Percentiles rank a stretch among this genome's conserved stretches.
Conservation (phyloP, 2,113 vertebrate genomes). For the Oxyura jamaicensis region DNA sequence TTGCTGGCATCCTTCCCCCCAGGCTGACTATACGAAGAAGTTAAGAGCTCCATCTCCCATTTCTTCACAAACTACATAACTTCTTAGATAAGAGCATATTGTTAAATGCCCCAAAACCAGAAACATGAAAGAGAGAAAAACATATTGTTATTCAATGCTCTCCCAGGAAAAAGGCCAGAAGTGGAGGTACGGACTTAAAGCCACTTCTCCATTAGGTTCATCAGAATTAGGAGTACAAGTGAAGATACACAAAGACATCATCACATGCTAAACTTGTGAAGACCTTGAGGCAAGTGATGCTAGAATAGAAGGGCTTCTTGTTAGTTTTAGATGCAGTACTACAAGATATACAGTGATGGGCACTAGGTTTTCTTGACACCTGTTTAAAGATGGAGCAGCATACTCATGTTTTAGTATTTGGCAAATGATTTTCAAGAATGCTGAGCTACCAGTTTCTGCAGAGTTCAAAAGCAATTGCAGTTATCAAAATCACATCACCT, state of each 20-base stretch:
- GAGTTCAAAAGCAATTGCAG: background rate
- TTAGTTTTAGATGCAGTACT: background rate
- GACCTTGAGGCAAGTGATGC: background rate
- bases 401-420: background rate
- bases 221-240: background rate
- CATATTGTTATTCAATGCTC: background rate
- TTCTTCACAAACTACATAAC: background rate
- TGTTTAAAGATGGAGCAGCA: background rate
- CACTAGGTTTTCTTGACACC: background rate
- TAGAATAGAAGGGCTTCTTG: background rate
- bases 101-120: background rate
- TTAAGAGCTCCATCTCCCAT: background rate
- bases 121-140: background rate
- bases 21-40: background rate
- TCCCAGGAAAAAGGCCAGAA: background rate
- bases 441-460: background rate
- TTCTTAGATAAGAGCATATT: background rate
- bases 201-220: background rate
- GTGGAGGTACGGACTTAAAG: background rate
- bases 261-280: background rate
- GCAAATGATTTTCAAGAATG: background rate
- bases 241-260: background rate
- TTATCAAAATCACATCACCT: background rate
- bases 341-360: background rate
- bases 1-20: background rate